Percentiles rank a stretch among this genome's conserved stretches.
These are phyloP conservation scores for Emys orbicularis DNA, from an alignment of 2,797 vertebrate species.

Conservation along the genomic window DNA sequence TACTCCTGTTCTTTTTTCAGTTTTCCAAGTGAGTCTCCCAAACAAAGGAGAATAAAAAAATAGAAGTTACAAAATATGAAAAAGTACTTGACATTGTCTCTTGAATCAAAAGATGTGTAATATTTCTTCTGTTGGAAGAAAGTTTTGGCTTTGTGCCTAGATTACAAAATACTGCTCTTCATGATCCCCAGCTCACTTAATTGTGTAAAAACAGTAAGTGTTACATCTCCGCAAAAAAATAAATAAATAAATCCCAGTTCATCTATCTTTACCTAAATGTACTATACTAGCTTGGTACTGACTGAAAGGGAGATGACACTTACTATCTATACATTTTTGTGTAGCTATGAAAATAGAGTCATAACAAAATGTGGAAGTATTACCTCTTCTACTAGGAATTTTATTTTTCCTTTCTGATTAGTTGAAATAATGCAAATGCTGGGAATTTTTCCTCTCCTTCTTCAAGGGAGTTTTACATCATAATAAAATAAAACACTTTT, in stretches of 20 bases:
- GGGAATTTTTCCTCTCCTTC: neutral
- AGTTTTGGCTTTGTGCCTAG: neutral
- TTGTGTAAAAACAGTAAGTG: neutral
- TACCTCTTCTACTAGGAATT: neutral
- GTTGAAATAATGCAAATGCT: neutral
- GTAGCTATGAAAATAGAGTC: neutral
- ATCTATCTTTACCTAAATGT: neutral
- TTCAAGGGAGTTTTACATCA: neutral
- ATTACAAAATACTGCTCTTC: neutral
- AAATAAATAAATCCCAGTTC: neutral
- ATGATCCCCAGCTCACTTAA: neutral
- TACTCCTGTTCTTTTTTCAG: too few relatives aligned
- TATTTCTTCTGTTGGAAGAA: neutral
- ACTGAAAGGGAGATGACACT: neutral
- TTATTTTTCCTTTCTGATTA: neutral
- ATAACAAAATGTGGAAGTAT: neutral
- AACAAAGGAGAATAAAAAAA: neutral
- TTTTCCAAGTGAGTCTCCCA: neutral
- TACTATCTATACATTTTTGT: neutral
- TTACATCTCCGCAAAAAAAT: neutral
- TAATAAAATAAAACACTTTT: neutral
- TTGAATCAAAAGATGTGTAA: neutral
- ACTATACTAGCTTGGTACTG: neutral
- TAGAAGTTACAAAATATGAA: neutral
- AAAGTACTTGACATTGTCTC: neutral